Evolutionary conservation across 2,888 invertebrate species (phyloP).

Genomic region (Pyrrhia umbra): DNA sequence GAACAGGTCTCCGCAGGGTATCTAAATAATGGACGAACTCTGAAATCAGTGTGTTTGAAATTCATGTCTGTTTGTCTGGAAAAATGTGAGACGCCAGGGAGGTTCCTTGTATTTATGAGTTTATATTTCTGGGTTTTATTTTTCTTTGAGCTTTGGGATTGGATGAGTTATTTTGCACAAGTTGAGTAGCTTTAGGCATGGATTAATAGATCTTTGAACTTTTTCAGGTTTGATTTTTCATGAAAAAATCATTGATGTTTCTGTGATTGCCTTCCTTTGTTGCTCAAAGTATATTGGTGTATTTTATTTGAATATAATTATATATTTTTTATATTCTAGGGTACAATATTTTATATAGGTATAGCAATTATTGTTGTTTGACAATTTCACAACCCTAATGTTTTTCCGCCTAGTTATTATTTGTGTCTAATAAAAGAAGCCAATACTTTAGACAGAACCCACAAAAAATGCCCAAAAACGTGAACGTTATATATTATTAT

Average conservation of each 20-base stretch:
- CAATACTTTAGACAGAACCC: neutral
- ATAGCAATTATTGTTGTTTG: too few species aligned
- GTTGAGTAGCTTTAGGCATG: neutral
- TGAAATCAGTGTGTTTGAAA: slow-evolving; percentile 40
- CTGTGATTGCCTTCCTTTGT: too few species aligned
- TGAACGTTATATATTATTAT: neutral
- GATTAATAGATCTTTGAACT: neutral
- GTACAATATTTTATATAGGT: too few species aligned
- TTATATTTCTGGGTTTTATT: slow-evolving; percentile 15
- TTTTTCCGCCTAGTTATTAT: neutral
- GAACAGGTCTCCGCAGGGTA: slow-evolving; percentile 34
- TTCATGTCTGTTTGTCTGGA: slow-evolving; percentile 20
- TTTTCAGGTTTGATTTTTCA: too few species aligned
- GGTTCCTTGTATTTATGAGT: slow-evolving; percentile 15
- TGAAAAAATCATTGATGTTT: too few species aligned
- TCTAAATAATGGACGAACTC: slow-evolving; percentile 37
- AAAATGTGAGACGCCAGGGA: slow-evolving; percentile 29
- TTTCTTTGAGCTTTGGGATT: neutral
- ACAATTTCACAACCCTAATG: too few species aligned
- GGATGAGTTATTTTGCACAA: neutral
- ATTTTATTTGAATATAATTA: too few species aligned
- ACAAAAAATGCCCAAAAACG: slow-evolving; percentile 5
- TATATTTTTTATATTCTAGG: too few species aligned
- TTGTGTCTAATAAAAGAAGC: neutral
- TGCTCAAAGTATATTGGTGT: too few species aligned